A percentile compares a stretch with the other conserved stretches of the same genome.
These are phyloP conservation scores for Sitta carolinensis DNA, from an alignment of 2,797 vertebrate species.

Conservation along the genomic window DNA sequence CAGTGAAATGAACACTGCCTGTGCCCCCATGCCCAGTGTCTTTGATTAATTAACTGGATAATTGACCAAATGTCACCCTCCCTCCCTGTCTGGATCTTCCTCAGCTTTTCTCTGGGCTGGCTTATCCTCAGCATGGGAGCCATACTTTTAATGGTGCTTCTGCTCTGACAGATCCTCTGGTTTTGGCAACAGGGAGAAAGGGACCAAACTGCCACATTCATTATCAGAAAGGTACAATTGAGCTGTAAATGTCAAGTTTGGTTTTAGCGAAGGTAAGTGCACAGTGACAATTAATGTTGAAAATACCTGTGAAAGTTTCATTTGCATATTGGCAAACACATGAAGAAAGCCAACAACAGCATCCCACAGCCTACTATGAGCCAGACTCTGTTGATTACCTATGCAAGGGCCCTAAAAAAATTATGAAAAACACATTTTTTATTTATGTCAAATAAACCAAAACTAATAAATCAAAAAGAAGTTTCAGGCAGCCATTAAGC, in stretches of 20 bases:
- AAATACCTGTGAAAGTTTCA: constrained; percentile 97
- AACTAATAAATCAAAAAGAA: neutral
- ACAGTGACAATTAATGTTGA: neutral
- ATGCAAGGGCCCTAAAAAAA: constrained; percentile 89
- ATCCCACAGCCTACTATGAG: constrained; percentile 96
- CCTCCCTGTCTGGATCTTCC: neutral
- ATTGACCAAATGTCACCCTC: neutral
- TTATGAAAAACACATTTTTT: neutral
- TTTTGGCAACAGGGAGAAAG: neutral
- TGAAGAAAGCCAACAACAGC: constrained; percentile 97
- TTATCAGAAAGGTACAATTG: neutral
- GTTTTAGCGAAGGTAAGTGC: neutral
- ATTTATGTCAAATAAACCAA: neutral
- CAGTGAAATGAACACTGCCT: neutral
- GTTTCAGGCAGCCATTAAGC: neutral
- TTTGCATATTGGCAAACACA: constrained; percentile 99
- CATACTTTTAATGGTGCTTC: neutral
- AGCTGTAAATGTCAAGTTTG: neutral
- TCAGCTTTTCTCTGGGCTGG: neutral
- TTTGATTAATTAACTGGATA: neutral
- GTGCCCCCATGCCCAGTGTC: neutral
- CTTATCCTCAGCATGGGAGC: neutral
- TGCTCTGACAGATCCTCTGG: neutral
- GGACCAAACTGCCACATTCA: neutral
- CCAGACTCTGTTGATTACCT: constrained; percentile 97